Conservation (phyloP, 2,888 invertebrate genomes). For the Argyresthia albistria region DNA sequence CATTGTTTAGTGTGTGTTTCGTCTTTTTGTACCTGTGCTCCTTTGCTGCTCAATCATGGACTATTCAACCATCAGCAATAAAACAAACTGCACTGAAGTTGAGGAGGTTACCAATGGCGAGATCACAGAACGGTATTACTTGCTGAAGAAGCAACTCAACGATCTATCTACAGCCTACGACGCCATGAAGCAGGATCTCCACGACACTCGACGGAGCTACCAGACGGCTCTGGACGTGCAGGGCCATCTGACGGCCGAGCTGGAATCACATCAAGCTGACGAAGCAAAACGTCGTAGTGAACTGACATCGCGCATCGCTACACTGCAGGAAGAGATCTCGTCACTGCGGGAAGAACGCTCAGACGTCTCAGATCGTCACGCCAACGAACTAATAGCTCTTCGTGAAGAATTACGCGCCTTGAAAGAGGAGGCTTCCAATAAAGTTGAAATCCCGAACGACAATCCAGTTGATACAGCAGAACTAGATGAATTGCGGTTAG, state of each 20-base stretch:
- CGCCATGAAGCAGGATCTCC: constrained; percentile 52
- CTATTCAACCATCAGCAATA: constrained; percentile 59
- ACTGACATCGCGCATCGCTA: constrained; percentile 31
- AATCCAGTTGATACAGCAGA: constrained; percentile 39
- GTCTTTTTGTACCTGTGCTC: too few species aligned
- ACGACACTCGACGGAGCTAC: constrained; percentile 50
- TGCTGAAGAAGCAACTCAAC: constrained; percentile 53
- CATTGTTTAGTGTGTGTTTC: too few species aligned
- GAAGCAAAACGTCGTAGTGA: constrained; percentile 39
- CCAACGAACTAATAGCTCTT: constrained; percentile 38
- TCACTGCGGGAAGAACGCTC: constrained; percentile 38
- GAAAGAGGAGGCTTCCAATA: constrained; percentile 40
- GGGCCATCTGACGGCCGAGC: constrained; percentile 48
- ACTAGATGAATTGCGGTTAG: constrained; percentile 41
- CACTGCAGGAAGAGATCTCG: constrained; percentile 52
- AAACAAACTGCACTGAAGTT: constrained; percentile 37
- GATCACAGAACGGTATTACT: constrained; percentile 48
- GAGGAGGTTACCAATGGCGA: constrained; percentile 53
- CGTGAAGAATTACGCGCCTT: constrained; percentile 39
- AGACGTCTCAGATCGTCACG: constrained; percentile 38
- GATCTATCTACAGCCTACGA: constrained; percentile 45
- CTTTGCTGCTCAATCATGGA: constrained; percentile 31
- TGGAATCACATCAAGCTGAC: constrained; percentile 50
- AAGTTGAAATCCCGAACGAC: constrained; percentile 32
- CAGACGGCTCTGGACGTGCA: constrained; percentile 59